Evolutionary conservation across 1,140 invertebrate genomes (phyloP), one percentile per base, ranked within the genome.

Genomic region (Drosophila bocqueti): DNA sequence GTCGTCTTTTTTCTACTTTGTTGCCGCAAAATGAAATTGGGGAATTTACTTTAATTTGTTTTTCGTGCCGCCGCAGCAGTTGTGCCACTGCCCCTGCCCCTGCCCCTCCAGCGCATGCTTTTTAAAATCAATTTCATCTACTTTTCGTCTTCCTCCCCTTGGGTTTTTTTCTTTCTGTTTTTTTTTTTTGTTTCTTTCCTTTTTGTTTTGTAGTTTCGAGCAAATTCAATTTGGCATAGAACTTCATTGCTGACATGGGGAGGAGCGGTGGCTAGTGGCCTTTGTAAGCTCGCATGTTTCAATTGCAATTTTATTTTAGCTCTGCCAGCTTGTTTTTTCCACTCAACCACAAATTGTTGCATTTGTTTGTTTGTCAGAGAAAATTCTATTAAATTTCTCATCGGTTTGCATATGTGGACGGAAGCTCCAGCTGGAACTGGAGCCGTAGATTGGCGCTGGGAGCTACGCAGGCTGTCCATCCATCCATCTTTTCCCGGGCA

Each of bases 61-160:
- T 89, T 89, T 89, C 84, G 84, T 87, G 84, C 84, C 84, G 77
- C 84, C 81, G 77, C 82, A 65, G 73, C 72, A 69, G 68, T 81
- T 64, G 79, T 61, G 50, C 24, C 50, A 47, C 46, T 29, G 42
- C 54, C 45, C 24, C 43, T 15, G 26, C 46, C 72, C 24, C 24
- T 16, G n/a, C 21, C 31, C 21, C 40, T 45, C 58, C 59, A n/a
- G 24, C 45, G 16, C 65, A 58, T 42, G 76, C 82, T 87, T 89
- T 87, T 89, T 84, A 90, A 89, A 89, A 89, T 89, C 85, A 89
- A 89, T 89, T 89, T 90, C 84, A 83, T 89, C 85, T 89, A 84
- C 84, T 87, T 87, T 89, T 67, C 64, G 79, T 55, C 58, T 43
- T 54, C 34, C 42, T 31, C 38, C 46, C 42, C 59, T 29, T 46